Conservation (phyloP, 2,797 vertebrate species). For the Margarornis squamiger region DNA sequence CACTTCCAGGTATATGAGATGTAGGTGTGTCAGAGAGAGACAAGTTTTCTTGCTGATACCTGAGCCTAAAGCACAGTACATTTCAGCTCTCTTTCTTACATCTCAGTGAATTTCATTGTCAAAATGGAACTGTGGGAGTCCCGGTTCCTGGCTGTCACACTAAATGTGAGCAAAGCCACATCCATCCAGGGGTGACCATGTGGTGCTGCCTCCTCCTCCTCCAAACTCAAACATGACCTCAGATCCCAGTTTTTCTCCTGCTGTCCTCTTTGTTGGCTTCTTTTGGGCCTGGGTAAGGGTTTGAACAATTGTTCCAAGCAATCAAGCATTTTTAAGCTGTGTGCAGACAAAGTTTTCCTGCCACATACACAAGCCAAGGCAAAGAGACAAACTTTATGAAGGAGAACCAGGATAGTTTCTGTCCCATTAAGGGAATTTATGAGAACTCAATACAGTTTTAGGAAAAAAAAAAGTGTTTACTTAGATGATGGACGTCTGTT, state of each 20-base stretch:
- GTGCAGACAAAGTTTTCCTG: neutral
- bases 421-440: slow-evolving; percentile 18
- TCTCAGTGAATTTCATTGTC: neutral
- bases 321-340: neutral
- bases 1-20: neutral
- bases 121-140: neutral
- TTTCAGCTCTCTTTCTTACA: neutral
- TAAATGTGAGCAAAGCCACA: neutral
- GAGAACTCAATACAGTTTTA: neutral
- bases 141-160: neutral
- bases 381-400: neutral
- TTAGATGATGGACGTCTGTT: slow-evolving; percentile 30
- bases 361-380: neutral
- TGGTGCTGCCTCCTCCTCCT: neutral
- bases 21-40: neutral
- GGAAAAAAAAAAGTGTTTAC: neutral
- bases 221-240: neutral
- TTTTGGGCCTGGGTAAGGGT: neutral
- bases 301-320: neutral
- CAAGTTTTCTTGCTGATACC: neutral
- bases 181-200: neutral
- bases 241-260: neutral
- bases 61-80: neutral
- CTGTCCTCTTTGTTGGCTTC: neutral
- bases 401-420: neutral